Conservation (phyloP, 1,140 invertebrate species). For the Philaenus spumarius region DNA sequence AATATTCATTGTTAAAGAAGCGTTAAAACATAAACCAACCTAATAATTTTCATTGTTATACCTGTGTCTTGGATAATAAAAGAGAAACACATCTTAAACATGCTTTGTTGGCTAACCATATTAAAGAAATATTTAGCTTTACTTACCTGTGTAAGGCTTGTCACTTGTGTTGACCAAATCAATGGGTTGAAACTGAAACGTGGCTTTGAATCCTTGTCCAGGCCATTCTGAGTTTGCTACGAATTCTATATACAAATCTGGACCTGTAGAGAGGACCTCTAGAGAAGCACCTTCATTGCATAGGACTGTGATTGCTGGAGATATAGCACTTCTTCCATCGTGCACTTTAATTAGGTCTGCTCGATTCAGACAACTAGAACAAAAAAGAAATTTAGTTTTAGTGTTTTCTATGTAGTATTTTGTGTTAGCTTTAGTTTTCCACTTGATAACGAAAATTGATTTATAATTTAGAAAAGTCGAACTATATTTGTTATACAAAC, state of each 20-base stretch:
- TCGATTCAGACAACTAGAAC: constrained; percentile 68
- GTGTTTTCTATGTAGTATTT: no score
- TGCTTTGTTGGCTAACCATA: no score
- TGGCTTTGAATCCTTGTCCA: constrained; percentile 78
- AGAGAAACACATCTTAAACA: no score
- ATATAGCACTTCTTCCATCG: constrained; percentile 57
- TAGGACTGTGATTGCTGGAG: constrained; percentile 67
- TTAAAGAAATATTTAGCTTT: no score
- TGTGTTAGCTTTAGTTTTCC: no score
- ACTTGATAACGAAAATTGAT: no score
- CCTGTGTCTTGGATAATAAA: no score
- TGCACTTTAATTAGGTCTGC: constrained; percentile 74
- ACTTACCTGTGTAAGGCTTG: constrained; percentile 43
- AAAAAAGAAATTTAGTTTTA: constrained; percentile 17
- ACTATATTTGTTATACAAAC: no score
- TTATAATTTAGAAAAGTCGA: no score
- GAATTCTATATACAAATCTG: constrained; percentile 74
- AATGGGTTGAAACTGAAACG: constrained; percentile 64
- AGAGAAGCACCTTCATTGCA: constrained; percentile 70
- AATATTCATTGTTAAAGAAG: no score
- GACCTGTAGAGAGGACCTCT: constrained; percentile 71
- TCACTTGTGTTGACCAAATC: constrained; percentile 40
- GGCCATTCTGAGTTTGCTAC: constrained; percentile 71
- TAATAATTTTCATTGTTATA: no score
- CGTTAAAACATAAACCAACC: no score